Percentiles rank a stretch among this genome's conserved stretches.
phyloP scores from a whole-genome alignment of 92 coral and sea anemone genomes.

The Palythoa grandis region DNA sequence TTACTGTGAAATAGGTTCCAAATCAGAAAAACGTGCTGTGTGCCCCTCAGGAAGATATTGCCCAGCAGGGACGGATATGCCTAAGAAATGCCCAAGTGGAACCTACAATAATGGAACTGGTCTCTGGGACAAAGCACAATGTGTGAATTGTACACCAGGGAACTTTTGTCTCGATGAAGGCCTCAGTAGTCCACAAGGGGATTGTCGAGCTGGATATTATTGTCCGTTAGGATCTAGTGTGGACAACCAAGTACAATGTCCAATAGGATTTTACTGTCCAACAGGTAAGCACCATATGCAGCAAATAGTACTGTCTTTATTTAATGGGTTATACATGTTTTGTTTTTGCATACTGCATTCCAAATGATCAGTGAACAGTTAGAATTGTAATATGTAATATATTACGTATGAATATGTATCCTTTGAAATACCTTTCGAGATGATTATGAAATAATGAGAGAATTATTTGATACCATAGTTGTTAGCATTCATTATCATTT shows the following conservation, averaged over 20 bases:
- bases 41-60: conserved; percentile 94
- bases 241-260: conserved; percentile 78
- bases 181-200: conserved; percentile 73
- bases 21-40: conserved; percentile 49
- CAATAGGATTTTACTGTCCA: conserved; percentile 94
- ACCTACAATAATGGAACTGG: conserved; percentile 87
- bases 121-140: conserved; percentile 77
- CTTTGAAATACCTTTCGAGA: not conserved
- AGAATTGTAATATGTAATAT: not conserved
- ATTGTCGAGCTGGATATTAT: conserved; percentile 84
- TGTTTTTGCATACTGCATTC: not conserved
- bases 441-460: not conserved
- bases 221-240: conserved; percentile 86
- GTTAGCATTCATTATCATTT: no score
- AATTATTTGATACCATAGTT: no score
- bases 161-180: conserved; percentile 80
- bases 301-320: not conserved
- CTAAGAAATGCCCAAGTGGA: conserved; percentile 83
- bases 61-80: conserved; percentile 80
- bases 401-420: not conserved
- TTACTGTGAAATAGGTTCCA: conserved; percentile 77
- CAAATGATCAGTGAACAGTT: not conserved
- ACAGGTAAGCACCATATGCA: conserved; percentile 54
- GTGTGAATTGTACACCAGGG: conserved; percentile 92
- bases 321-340: not conserved